These are phyloP conservation scores for Ophion ellenae DNA, from an alignment of 2,888 invertebrate genomes.

Conservation along the genomic window DNA sequence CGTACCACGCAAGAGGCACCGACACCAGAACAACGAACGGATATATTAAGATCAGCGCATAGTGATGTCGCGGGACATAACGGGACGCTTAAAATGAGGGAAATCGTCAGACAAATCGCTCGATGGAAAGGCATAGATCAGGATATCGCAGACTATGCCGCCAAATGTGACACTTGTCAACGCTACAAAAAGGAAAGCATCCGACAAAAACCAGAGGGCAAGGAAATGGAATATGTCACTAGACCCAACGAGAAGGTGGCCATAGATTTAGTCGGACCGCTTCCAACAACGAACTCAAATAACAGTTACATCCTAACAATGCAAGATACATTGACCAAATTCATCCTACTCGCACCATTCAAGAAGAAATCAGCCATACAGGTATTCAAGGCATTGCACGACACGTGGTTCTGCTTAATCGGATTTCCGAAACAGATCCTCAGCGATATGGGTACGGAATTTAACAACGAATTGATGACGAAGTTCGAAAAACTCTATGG, in stretches of 20 bases:
- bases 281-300: conserved; percentile 18
- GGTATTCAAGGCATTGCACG: conserved; percentile 30
- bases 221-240: conserved; percentile 42
- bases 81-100: conserved; percentile 16
- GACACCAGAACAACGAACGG: conserved; percentile 20
- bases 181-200: conserved; percentile 27
- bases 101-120: conserved; percentile 26
- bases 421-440: conserved; percentile 41
- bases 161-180: conserved; percentile 31
- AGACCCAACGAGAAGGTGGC: conserved; percentile 15
- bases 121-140: conserved; percentile 41
- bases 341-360: conserved; percentile 35
- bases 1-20: conserved; percentile 11
- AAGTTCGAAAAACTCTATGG: conserved; percentile 36
- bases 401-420: conserved; percentile 39
- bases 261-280: too few species aligned
- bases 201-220: conserved; percentile 19
- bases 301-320: conserved; percentile 28
- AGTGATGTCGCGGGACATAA: conserved; percentile 32
- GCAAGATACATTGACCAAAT: conserved; percentile 35
- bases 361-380: conserved; percentile 22
- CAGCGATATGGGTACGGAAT: conserved; percentile 35
- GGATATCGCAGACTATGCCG: conserved; percentile 36
- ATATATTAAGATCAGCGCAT: conserved; percentile 32
- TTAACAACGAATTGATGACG: conserved; percentile 21